phyloP scores from a whole-genome alignment of 2,888 invertebrate genomes.

The Ennomos erosarius region DNA sequence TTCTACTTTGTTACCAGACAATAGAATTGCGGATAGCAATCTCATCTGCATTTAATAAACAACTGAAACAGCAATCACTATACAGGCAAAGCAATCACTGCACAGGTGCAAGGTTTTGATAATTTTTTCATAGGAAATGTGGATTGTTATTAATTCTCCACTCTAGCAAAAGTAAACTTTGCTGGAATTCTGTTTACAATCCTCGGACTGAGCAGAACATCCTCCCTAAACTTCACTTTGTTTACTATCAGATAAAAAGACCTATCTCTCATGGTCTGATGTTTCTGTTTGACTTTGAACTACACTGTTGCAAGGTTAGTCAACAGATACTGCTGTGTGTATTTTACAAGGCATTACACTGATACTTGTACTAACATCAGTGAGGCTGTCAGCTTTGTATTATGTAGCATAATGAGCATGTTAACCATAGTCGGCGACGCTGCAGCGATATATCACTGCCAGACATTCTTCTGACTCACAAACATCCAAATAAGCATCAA shows the following conservation, averaged over 20 bases:
- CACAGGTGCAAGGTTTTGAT: background rate
- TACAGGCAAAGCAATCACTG: background rate
- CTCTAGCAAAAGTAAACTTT: slow-evolving; percentile 4
- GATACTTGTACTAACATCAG: slow-evolving; percentile 31
- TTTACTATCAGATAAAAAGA: slow-evolving; percentile 10
- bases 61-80: slow-evolving; percentile 2
- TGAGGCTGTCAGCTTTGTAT: slow-evolving; percentile 32
- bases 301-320: slow-evolving; percentile 12
- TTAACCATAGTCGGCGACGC: slow-evolving; percentile 39
- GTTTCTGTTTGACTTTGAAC: slow-evolving; percentile 19
- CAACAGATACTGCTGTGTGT: slow-evolving; percentile 6
- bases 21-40: slow-evolving; percentile 20
- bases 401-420: slow-evolving; percentile 34
- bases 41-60: slow-evolving; percentile 2
- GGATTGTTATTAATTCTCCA: slow-evolving; percentile 2
- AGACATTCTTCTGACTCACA: slow-evolving; percentile 45
- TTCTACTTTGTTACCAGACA: slow-evolving; percentile 16
- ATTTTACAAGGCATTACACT: slow-evolving; percentile 8
- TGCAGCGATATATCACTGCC: slow-evolving; percentile 37
- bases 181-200: slow-evolving; percentile 3
- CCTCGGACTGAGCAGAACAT: slow-evolving; percentile 4
- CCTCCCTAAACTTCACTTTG: slow-evolving; percentile 2
- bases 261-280: slow-evolving; percentile 7
- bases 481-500: slow-evolving; percentile 44
- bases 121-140: background rate